Evolutionary conservation across 1,140 invertebrate genomes (phyloP).

Genomic region (Drosophila suzukii): DNA sequence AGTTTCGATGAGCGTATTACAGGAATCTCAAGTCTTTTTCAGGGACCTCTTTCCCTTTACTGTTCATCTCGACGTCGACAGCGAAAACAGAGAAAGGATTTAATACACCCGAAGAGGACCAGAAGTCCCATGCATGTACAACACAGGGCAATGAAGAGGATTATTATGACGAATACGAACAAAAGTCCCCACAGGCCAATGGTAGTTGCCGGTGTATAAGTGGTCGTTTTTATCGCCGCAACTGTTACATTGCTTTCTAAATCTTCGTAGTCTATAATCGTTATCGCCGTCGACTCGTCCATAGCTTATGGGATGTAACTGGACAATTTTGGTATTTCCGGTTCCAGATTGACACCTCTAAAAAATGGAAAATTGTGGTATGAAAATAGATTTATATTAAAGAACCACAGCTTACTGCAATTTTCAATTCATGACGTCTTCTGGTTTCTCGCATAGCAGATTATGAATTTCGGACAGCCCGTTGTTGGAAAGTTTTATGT

Average conservation of each 20-base stretch:
- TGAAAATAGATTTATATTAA: neutral
- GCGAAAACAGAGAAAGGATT: constrained; percentile 9
- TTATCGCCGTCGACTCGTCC: neutral
- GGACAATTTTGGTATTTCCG: neutral
- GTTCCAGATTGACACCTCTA: neutral
- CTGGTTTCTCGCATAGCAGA: neutral
- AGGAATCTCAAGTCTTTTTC: neutral
- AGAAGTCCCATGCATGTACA: neutral
- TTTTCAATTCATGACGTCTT: neutral
- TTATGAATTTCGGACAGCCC: neutral
- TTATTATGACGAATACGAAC: constrained; percentile 12
- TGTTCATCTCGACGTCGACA: neutral
- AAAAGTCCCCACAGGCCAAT: constrained; percentile 5
- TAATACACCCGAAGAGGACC: constrained; percentile 25
- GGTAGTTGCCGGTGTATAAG: neutral
- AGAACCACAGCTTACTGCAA: neutral
- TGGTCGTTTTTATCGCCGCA: too few relatives aligned
- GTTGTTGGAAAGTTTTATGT: neutral
- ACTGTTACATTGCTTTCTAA: neutral
- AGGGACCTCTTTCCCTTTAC: neutral
- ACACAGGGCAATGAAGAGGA: neutral
- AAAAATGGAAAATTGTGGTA: neutral
- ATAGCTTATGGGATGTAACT: neutral
- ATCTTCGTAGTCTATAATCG: neutral
- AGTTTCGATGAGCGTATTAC: neutral